Conservation (phyloP, 1,140 invertebrate genomes). For the Odontomachus brunneus region DNA sequence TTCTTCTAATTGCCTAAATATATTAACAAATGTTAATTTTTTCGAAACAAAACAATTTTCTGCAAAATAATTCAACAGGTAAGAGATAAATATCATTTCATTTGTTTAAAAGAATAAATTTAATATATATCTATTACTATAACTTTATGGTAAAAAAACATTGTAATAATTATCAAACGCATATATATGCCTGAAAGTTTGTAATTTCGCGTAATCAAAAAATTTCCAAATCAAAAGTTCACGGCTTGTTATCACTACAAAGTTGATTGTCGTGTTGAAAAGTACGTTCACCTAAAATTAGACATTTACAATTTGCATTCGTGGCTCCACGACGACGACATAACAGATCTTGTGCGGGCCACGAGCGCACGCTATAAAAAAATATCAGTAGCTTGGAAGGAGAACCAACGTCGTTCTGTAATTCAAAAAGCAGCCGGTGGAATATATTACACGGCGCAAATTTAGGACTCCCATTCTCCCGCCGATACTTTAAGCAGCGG, state of each 20-base stretch:
- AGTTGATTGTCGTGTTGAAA: neutral
- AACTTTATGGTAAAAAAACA: neutral
- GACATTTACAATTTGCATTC: neutral
- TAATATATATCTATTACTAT: no score
- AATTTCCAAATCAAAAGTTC: neutral
- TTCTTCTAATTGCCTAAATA: neutral
- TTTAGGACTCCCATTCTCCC: constrained; percentile 27
- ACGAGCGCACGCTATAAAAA: constrained; percentile 13
- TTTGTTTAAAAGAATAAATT: no score
- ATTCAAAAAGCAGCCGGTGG: constrained; percentile 16
- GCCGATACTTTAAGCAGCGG: neutral
- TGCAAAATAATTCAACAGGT: no score
- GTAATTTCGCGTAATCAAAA: neutral
- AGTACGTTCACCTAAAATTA: constrained; percentile 3
- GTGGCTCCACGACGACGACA: neutral
- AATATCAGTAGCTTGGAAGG: constrained; percentile 21
- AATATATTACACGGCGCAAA: constrained; percentile 22
- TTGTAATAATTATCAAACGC: neutral
- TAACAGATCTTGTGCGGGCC: neutral
- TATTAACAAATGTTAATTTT: neutral
- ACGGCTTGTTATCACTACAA: neutral
- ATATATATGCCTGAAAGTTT: neutral
- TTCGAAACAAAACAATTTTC: neutral
- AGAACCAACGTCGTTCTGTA: constrained; percentile 25
- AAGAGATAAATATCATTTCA: no score